Base-by-base conservation (phyloP, 2,888 invertebrate species). In the Tenthredo scrophulariae region DNA sequence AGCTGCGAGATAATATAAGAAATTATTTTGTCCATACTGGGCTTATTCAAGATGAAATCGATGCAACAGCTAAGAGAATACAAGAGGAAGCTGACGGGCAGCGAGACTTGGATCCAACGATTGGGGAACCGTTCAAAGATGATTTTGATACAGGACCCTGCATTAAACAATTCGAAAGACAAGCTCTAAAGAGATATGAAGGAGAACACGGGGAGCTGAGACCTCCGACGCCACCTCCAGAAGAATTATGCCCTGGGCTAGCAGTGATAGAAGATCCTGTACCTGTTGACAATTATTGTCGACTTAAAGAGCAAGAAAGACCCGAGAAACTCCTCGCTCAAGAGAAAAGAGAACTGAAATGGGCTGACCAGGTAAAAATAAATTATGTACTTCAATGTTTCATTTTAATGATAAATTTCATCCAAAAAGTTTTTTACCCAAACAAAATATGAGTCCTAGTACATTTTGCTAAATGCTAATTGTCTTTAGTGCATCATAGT, bases 11-110 rank as follows among this genome's bases (percentile, higher is more conserved):
- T 89, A 96, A 96, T 90, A 95, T 97, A 84, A 94, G 96, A 86
- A 95, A 96, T 91, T 96, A 96, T 91, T 96, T 97, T 93, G 94
- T 95, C 91, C 93, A 95, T n/a, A 94, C 95, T 89, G 96, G 96
- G 86, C 95, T 95, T 88, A 93, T 96, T 77, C 95, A 94, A 87
- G 94, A 95, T 77, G 96, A 96, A 87, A 92, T 96, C 9, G 92
- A 94, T 92, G 94, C 84, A 43, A 37, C 86, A 26, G 84, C 75
- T 54, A 86, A 86, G 13, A 70, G 84, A 29, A 43, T 22, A 7
- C 62, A 84, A 43, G 85, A 86, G 9, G 79, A 26, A 2, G 82
- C 72, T 26, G 83, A 72, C 26, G 6, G n/a, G 7, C 26, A 54
- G 29, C 43, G n/a, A 46, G 72, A 86, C 83, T 29, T 87, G 84